Evolutionary conservation across 2,888 invertebrate genomes (phyloP), one percentile per base, ranked within the genome.

Genomic region (Eupithecia subfuscata): DNA sequence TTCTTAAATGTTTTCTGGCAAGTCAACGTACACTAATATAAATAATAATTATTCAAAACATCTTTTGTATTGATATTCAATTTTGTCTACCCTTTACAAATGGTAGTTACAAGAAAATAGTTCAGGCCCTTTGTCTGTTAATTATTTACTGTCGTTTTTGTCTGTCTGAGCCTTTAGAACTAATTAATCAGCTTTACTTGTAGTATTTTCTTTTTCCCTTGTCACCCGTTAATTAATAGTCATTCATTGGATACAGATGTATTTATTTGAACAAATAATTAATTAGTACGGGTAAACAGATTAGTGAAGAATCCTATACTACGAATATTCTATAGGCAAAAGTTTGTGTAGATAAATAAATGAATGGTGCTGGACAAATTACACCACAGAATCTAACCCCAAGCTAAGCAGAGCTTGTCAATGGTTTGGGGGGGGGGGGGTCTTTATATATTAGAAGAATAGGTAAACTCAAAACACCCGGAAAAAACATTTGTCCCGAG

Each of bases 151-250:
- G 65, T 34, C 18, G 16, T 64, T 37, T 65, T 65, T 18, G 64
- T 37, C 37, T 30, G 65, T 18, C 37, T 40, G 30, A 34, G 30
- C 18, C 65, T 65, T 18, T 14, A 37, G 37, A 18, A 64, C 16
- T 12, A 37, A 67, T 67, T 34, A 40, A 67, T n/a, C 37, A 40
- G 65, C 25, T 72, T 40, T 25, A 34, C 7, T 73, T 63, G n/a
- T 11, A n/a, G n/a, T 8, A 37, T 64, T 73, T 69, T 73, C 73
- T 63, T 22, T 48, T 40, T 40, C 65, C 37, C 22, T 37, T 67
- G 34, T 67, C 65, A 67, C 65, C 65, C 37, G 34, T 40, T 67
- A 37, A n/a, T 67, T n/a, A 64, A 34, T 63, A 63, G 63, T 16
- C 30, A 65, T 65, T 67, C n/a, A 12, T 22, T 5, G 37, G 8